These are phyloP conservation scores for Phengaris arion DNA, from an alignment of 2,888 invertebrate genomes.

Conservation along the genomic window DNA sequence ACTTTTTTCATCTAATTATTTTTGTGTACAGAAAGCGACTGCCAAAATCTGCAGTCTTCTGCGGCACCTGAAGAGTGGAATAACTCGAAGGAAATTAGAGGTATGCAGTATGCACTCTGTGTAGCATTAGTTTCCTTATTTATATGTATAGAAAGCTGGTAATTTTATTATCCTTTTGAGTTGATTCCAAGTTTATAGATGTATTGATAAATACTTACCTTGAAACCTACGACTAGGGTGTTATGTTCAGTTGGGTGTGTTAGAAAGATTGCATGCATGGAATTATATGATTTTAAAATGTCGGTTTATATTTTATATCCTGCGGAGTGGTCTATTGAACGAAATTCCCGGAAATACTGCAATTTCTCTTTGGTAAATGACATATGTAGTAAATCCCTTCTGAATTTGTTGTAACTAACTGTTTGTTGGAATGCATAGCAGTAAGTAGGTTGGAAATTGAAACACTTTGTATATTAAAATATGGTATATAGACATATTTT, in stretches of 20 bases:
- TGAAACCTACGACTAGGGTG: too few species aligned
- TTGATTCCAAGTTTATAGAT: too few species aligned
- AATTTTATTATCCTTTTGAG: too few species aligned
- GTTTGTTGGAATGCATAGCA: neutral
- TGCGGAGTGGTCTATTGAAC: neutral
- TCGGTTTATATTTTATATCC: neutral
- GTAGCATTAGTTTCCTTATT: too few species aligned
- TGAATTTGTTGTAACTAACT: neutral
- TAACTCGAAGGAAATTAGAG: conserved; percentile 70
- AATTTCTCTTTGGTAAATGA: neutral
- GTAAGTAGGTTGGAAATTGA: neutral
- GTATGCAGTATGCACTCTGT: conserved; percentile 43
- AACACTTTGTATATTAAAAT: neutral
- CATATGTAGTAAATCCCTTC: neutral
- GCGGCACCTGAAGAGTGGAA: conserved; percentile 70
- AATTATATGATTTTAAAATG: neutral
- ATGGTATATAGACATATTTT: neutral
- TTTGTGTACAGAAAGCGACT: conserved; percentile 58
- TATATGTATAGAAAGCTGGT: too few species aligned
- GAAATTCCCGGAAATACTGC: neutral
- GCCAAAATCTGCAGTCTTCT: conserved; percentile 52
- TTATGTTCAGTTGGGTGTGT: too few species aligned
- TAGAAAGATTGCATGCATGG: neutral
- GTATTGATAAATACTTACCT: too few species aligned
- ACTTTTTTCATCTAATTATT: neutral